Percentiles rank a stretch among this genome's conserved stretches.
These are phyloP conservation scores for Macrobrachium rosenbergii DNA, from an alignment of 1,140 invertebrate species.

Conservation along the genomic window DNA sequence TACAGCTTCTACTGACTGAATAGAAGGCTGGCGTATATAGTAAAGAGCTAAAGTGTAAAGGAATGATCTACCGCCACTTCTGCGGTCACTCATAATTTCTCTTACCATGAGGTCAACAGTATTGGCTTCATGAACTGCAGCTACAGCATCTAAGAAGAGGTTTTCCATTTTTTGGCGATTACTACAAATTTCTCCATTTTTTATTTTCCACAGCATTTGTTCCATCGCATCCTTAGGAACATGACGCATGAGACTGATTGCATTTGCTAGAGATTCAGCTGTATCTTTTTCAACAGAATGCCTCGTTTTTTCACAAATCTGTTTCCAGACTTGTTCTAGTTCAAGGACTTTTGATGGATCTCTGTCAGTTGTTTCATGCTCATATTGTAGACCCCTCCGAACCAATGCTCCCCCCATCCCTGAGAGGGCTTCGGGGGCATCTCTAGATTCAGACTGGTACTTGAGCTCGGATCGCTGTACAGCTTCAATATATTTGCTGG, in stretches of 20 bases:
- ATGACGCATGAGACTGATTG: slow-evolving; percentile 26
- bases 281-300: slow-evolving; percentile 26
- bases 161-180: slow-evolving; percentile 18
- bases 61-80: background rate
- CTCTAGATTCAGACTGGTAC: slow-evolving; percentile 21
- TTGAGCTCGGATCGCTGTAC: slow-evolving; percentile 42
- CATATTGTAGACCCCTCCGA: slow-evolving; percentile 20
- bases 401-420: background rate
- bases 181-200: slow-evolving; percentile 3
- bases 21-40: slow-evolving; percentile 26
- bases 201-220: slow-evolving; percentile 25
- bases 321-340: slow-evolving; percentile 34
- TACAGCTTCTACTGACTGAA: slow-evolving; percentile 9
- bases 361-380: slow-evolving; percentile 26
- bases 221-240: slow-evolving; percentile 17
- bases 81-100: slow-evolving; percentile 6
- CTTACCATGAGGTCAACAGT: slow-evolving; percentile 36
- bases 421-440: background rate
- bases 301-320: slow-evolving; percentile 36
- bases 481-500: slow-evolving; percentile 47
- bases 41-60: slow-evolving; percentile 44
- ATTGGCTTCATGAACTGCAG: slow-evolving; percentile 41
- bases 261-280: slow-evolving; percentile 28
- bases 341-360: slow-evolving; percentile 25
- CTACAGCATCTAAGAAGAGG: slow-evolving; percentile 42